These are phyloP conservation scores for Spodoptera litura DNA, from an alignment of 1,140 invertebrate species.

Conservation along the genomic window DNA sequence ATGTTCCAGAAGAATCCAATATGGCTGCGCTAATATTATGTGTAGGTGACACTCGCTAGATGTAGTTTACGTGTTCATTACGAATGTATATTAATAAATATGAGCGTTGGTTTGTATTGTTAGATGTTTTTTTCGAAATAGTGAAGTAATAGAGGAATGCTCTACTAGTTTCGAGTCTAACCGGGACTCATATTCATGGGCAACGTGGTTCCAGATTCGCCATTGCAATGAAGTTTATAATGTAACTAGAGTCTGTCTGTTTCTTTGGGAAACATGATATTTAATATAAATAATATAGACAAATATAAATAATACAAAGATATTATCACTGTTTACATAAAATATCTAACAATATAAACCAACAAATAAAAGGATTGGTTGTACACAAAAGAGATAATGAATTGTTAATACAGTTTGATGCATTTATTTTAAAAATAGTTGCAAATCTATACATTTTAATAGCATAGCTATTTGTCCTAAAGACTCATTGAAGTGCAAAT, in stretches of 20 bases:
- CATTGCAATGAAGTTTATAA: no score
- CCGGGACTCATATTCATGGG: no score
- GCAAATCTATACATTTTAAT: slow-evolving; percentile 13
- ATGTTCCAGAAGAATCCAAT: neutral
- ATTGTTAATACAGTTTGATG: slow-evolving; percentile 1
- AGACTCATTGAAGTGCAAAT: slow-evolving; percentile 1
- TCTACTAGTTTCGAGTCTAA: no score
- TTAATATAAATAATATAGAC: no score
- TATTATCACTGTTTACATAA: no score
- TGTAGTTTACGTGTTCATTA: neutral
- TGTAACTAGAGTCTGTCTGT: no score
- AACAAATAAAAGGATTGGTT: neutral
- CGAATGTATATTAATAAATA: neutral
- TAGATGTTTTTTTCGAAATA: neutral
- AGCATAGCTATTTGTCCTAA: slow-evolving; percentile 9
- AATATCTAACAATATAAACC: no score
- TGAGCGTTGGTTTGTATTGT: neutral
- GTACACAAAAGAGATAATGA: neutral
- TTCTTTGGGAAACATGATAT: no score
- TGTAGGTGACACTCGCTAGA: slow-evolving; percentile 19
- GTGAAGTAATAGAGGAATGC: no score
- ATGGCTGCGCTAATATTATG: neutral
- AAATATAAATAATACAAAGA: no score
- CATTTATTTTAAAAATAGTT: slow-evolving; percentile 16
- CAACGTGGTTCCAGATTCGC: no score